Evolutionary conservation across 2,888 invertebrate species (phyloP), one percentile per base, ranked within the genome.

Genomic region (Schrankia costaestrigalis): DNA sequence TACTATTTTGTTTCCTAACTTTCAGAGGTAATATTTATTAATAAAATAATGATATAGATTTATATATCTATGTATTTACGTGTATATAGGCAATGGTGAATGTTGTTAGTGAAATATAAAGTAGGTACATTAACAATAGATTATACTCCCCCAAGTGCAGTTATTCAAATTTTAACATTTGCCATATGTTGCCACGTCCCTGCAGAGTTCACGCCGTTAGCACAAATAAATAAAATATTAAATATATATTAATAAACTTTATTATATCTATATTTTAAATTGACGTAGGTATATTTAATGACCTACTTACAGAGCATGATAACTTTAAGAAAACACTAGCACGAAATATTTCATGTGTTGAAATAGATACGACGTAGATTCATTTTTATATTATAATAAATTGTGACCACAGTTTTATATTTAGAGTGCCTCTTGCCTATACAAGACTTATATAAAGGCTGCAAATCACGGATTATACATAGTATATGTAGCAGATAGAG

Each of bases 391-490:
- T 74, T 81, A 78, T 72, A 64, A 73, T 78, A 71, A 81, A 87
- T 86, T 86, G 86, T 85, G 89, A 89, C 89, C 87, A 89, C 89
- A 77, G 82, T 89, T 89, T 89, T 90, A 89, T 89, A 89, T 89
- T 88, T 89, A 88, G 90, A 90, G 90, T 90, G 90, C 90, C 90
- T 90, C 89, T 89, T 89, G 88, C 89, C 89, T 89, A 75, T 85
- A 86, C 81, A 88, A 89, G 89, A 89, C 88, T 89, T 86, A 86
- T 84, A 82, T 83, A 85, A 89, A 88, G 89, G 89, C 89, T 89
- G 89, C 89, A 80, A 86, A 83, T 83, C 89, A 89, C 88, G 78
- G 79, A 86, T 78, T 82, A 83, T 79, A 82, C 78, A 80, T 81
- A 83, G 81, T 80, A 76, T 86, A 82, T 78, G 85, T 89, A 89